These are phyloP conservation scores for Protosalanx chinensis DNA, from an alignment of 2,797 vertebrate species.

Conservation along the genomic window DNA sequence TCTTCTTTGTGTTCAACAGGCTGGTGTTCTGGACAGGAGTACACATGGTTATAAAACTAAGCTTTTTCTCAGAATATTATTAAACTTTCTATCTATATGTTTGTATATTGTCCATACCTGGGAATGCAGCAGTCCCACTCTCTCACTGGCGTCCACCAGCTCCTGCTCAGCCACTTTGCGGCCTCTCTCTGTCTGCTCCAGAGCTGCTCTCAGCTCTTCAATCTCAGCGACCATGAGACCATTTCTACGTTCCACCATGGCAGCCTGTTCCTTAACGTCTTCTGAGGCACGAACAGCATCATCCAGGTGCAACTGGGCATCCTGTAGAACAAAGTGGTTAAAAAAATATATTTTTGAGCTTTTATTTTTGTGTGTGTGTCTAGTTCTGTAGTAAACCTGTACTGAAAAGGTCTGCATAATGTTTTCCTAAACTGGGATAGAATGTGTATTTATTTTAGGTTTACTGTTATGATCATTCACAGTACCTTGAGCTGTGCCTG, in stretches of 20 bases:
- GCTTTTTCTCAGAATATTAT: no score
- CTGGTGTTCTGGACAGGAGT: conserved; percentile 75
- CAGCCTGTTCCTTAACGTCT: conserved; percentile 64
- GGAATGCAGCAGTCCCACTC: conserved; percentile 73
- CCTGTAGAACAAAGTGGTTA: no score
- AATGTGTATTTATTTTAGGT: conserved; percentile 18
- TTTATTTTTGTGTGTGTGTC: no score
- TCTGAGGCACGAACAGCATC: no score
- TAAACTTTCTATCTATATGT: not conserved
- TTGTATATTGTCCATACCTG: conserved; percentile 59
- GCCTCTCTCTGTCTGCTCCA: conserved; percentile 71
- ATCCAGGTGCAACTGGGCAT: no score
- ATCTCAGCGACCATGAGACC: conserved; percentile 68
- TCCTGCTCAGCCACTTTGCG: conserved; percentile 73
- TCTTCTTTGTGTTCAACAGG: conserved; percentile 81
- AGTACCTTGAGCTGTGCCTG: conserved; percentile 86
- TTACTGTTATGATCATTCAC: no score
- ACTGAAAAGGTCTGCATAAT: no score
- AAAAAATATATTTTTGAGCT: no score
- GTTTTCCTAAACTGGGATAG: no score
- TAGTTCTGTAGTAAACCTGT: no score
- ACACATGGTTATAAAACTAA: not conserved
- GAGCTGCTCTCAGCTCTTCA: conserved; percentile 63
- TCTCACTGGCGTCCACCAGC: conserved; percentile 67
- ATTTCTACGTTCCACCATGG: conserved; percentile 73